phyloP scores from a whole-genome alignment of 2,888 invertebrate genomes.

The Hydropsyche betteni region DNA sequence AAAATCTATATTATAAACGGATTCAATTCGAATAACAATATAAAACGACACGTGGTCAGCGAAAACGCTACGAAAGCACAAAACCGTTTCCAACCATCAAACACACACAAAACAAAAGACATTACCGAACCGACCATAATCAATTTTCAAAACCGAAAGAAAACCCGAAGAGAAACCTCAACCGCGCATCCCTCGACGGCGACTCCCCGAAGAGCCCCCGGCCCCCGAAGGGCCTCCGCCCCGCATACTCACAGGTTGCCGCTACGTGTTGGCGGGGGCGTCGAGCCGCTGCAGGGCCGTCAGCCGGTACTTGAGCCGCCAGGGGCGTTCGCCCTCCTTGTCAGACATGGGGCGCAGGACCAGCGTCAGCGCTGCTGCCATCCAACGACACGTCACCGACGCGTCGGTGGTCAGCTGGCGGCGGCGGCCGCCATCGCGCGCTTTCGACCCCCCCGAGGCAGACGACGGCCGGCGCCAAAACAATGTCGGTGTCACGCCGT shows the following conservation, averaged over 20 bases:
- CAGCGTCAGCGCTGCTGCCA: slow-evolving; percentile 12
- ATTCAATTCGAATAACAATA: too few relatives aligned
- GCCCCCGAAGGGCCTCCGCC: too few relatives aligned
- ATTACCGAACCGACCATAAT: too few relatives aligned
- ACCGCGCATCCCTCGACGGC: too few relatives aligned
- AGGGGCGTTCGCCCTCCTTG: slow-evolving; percentile 48
- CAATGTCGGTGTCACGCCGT: background rate
- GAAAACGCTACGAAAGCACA: too few relatives aligned
- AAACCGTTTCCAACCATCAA: too few relatives aligned
- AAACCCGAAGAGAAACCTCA: too few relatives aligned
- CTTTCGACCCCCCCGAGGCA: background rate
- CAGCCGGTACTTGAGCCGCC: slow-evolving; percentile 50
- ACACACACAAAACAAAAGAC: too few relatives aligned
- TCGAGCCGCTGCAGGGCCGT: slow-evolving; percentile 51
- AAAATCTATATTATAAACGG: too few relatives aligned
- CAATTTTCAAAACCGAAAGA: too few relatives aligned
- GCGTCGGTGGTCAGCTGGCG: slow-evolving; percentile 7
- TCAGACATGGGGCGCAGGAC: slow-evolving; percentile 43
- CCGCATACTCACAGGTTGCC: slow-evolving; percentile 46
- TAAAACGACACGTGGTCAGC: too few relatives aligned
- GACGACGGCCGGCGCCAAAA: background rate
- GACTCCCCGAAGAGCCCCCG: too few relatives aligned
- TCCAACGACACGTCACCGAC: slow-evolving; percentile 10
- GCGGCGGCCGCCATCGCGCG: background rate
- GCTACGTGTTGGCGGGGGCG: slow-evolving; percentile 53